phyloP scores from a whole-genome alignment of 2,888 invertebrate genomes.

The Palloptera scutellata region DNA sequence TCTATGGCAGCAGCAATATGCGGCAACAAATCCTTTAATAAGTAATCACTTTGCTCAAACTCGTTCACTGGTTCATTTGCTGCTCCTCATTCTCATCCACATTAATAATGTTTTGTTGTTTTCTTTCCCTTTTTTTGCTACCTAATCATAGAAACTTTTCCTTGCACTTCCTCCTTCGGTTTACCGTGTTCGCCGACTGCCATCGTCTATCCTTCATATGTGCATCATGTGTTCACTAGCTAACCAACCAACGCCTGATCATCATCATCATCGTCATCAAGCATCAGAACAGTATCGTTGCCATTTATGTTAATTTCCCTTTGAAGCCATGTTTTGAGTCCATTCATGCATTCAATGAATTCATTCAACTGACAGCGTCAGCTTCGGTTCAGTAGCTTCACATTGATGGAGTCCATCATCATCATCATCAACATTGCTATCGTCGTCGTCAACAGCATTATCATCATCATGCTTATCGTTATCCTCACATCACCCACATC shows the following conservation, averaged over 20 bases:
- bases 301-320: constrained; percentile 59
- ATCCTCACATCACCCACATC: too few species aligned
- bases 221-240: too few species aligned
- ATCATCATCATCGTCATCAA: background rate
- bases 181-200: background rate
- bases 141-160: too few species aligned
- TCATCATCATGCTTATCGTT: too few species aligned
- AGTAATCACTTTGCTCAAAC: constrained; percentile 38
- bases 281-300: constrained; percentile 39
- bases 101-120: too few species aligned
- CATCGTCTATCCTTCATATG: background rate
- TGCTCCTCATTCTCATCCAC: too few species aligned
- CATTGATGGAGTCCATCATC: constrained; percentile 21
- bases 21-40: constrained; percentile 39
- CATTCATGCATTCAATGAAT: constrained; percentile 58
- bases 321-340: constrained; percentile 55
- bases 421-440: too few species aligned
- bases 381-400: constrained; percentile 41
- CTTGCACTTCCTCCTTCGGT: too few species aligned
- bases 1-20: constrained; percentile 15
- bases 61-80: constrained; percentile 25
- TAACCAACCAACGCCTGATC: background rate
- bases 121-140: too few species aligned
- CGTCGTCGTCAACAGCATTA: too few species aligned
- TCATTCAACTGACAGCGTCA: constrained; percentile 46